Conservation (phyloP, 1,140 invertebrate genomes). For the Penaeus chinensis region DNA sequence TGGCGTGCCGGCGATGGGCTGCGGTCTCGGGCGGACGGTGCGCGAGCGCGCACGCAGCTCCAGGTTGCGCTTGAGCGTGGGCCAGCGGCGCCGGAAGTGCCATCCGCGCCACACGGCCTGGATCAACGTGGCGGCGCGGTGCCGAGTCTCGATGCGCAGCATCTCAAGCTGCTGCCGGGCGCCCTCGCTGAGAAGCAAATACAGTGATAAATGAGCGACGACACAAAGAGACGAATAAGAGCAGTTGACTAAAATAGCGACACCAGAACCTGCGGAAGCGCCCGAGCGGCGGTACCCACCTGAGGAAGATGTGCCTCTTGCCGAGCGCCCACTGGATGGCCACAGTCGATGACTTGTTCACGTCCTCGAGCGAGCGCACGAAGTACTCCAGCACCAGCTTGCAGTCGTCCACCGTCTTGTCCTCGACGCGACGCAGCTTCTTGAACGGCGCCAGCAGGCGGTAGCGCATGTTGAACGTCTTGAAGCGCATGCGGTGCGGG, state of each 20-base stretch:
- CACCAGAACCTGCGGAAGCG: too few species aligned
- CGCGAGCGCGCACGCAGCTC: slow-evolving; percentile 56
- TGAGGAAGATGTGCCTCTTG: slow-evolving; percentile 90
- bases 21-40: slow-evolving; percentile 72
- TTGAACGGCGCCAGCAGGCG: slow-evolving; percentile 83
- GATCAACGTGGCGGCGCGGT: slow-evolving; percentile 80
- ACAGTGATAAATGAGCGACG: background rate
- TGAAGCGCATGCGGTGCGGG: slow-evolving; percentile 94
- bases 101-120: slow-evolving; percentile 87
- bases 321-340: slow-evolving; percentile 89
- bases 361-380: slow-evolving; percentile 68
- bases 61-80: slow-evolving; percentile 71
- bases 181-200: slow-evolving; percentile 78
- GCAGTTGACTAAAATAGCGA: too few species aligned
- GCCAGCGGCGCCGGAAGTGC: slow-evolving; percentile 78
- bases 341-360: slow-evolving; percentile 66
- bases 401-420: slow-evolving; percentile 84
- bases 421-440: slow-evolving; percentile 80
- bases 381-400: slow-evolving; percentile 79
- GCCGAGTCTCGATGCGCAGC: slow-evolving; percentile 80
- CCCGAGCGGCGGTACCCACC: slow-evolving; percentile 65
- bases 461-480: slow-evolving; percentile 90
- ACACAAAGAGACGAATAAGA: too few species aligned
- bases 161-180: slow-evolving; percentile 89
- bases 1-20: slow-evolving; percentile 83